Percentiles rank a stretch among this genome's conserved stretches.
Evolutionary conservation across 2,888 invertebrate genomes (phyloP).

Genomic region (Pseudeuparius sepicola): DNA sequence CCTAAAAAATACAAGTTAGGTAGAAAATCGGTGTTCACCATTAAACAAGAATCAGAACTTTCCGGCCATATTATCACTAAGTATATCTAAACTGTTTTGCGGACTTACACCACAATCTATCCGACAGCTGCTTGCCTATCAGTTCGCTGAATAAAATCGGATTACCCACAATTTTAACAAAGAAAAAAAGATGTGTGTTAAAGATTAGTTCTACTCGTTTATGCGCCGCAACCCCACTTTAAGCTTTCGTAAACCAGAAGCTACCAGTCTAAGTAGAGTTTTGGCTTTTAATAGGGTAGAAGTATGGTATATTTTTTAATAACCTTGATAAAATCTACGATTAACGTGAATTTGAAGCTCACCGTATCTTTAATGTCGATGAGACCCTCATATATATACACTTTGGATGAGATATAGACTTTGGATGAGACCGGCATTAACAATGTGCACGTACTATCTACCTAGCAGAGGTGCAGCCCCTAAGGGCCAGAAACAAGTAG

Average conservation of each 20-base stretch:
- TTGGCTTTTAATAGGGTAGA: conserved; percentile 14
- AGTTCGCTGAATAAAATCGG: conserved; percentile 13
- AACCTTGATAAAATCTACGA: conserved; percentile 13
- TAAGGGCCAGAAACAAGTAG: conserved; percentile 19
- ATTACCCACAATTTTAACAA: conserved; percentile 11
- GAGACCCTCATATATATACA: too few species aligned
- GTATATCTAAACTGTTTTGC: conserved; percentile 16
- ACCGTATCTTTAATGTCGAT: conserved; percentile 12
- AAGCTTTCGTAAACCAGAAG: conserved; percentile 14
- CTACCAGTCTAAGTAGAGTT: conserved; percentile 16
- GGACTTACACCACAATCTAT: conserved; percentile 12
- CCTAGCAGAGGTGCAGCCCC: conserved; percentile 10
- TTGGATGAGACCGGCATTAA: conserved; percentile 13
- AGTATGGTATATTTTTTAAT: conserved; percentile 13
- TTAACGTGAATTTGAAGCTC: conserved; percentile 14
- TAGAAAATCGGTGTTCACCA: conserved; percentile 16
- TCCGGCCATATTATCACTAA: conserved; percentile 9
- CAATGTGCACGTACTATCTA: conserved; percentile 13
- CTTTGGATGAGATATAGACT: too few species aligned
- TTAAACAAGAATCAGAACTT: conserved; percentile 15
- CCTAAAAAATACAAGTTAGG: conserved; percentile 16
- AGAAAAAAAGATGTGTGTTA: conserved; percentile 12
- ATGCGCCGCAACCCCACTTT: conserved; percentile 9
- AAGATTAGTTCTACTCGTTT: conserved; percentile 13
- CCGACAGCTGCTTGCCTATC: conserved; percentile 10